Conservation (phyloP, 2,888 invertebrate species). For the Apodemia zela region DNA sequence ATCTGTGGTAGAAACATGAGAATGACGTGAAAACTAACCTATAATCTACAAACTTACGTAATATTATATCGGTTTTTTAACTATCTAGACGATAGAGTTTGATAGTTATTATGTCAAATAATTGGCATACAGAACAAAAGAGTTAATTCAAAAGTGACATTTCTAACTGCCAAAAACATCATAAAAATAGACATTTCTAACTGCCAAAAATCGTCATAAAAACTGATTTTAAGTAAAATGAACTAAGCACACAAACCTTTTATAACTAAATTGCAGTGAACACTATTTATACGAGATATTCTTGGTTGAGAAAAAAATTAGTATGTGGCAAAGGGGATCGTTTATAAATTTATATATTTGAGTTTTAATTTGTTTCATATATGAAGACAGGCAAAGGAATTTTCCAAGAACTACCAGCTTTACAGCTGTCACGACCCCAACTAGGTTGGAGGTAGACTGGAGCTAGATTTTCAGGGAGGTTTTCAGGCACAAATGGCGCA, state of each 20-base stretch:
- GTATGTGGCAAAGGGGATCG: conserved; percentile 57
- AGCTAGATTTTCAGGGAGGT: conserved; percentile 43
- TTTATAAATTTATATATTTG: conserved; percentile 45
- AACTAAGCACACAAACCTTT: neutral
- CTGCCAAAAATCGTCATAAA: conserved; percentile 15
- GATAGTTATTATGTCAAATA: neutral
- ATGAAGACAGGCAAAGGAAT: conserved; percentile 38
- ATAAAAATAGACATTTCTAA: conserved; percentile 26
- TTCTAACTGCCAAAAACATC: conserved; percentile 14
- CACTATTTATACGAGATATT: conserved; percentile 75
- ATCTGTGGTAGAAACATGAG: conserved; percentile 10
- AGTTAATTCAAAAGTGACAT: conserved; percentile 21
- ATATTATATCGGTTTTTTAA: neutral
- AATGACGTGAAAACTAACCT: conserved; percentile 9
- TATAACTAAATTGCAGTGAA: conserved; percentile 26
- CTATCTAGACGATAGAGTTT: neutral
- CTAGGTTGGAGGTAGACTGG: conserved; percentile 37
- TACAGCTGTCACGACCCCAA: conserved; percentile 35
- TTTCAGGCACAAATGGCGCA: conserved; percentile 44
- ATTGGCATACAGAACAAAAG: neutral
- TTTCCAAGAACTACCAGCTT: conserved; percentile 35
- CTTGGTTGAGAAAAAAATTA: conserved; percentile 70
- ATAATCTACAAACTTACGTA: conserved; percentile 17
- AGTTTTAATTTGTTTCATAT: conserved; percentile 64
- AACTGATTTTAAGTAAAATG: neutral